Base-by-base conservation (phyloP, 2,797 vertebrate genomes). In the Acomys russatus region DNA sequence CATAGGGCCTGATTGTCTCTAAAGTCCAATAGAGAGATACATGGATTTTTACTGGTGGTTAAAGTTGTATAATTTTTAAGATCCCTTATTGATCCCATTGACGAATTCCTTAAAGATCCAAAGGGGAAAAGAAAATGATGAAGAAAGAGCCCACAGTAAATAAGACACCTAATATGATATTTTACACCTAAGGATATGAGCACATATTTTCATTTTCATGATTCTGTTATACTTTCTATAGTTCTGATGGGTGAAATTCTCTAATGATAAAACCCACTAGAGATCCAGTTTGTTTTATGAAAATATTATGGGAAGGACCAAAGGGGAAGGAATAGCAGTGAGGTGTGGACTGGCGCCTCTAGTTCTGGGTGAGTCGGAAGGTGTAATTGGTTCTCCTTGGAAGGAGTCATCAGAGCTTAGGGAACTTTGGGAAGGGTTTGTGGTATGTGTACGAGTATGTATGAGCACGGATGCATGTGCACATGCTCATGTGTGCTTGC, bases 21-120 rank as follows among this genome's bases (percentile, higher is more conserved):
- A 79, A 64, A 83, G 73, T 74, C 56, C 73, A 88, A 79, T 85
- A 89, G 79, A 94, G 91, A 94, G 83, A 91, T 71, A 77, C 11
- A 66, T 68, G 6, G 9, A 49, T 80, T 82, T 94, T 94, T 84
- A 88, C 71, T 85, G 74, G 22, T 85, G 38, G 80, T 94, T 95
- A 78, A 97, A 96, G 64, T 94, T 44, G 77, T 33, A 77, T 54
- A 91, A 38, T 49, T 85, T 92, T 3, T 59, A 85, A 83, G 79
- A 83, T 28, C 70, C 22, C 54, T 74, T 64, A 91, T 11, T 94
- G 35, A 93, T 64, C 35, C 54, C 28, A 49, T 38, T 63, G n/a
- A n/a, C 9, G 91, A 64, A 93, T 82, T 91, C 38, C 85, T 79
- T 76, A 93, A 56, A 56, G 20, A 92, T 30, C 3, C 28, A 64